Base-by-base conservation (phyloP, 2,888 invertebrate genomes). In the Drosophila bunnanda region DNA sequence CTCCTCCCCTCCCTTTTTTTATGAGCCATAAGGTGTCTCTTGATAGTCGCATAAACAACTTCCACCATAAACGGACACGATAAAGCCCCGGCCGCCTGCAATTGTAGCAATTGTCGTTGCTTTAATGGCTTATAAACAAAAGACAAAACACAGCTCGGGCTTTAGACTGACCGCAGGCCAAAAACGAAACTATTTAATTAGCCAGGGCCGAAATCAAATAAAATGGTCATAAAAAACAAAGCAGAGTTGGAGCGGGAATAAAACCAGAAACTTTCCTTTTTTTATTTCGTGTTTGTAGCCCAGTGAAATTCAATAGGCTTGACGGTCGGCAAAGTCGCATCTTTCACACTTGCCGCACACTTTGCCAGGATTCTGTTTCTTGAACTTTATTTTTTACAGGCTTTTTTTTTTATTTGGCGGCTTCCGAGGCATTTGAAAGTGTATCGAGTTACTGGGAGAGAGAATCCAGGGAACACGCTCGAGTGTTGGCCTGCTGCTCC, bases 301-400 rank as follows among this genome's bases (percentile, higher is more conserved):
- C 74, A 59, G 72, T 36, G 89, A 76, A 84, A 89, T 71, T 76
- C 25, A 79, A 88, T 88, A 89, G 79, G 77, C 44, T 73, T 89
- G 88, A 89, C 80, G 90, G 89, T 50, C 66, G 56, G 52, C 52
- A 48, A 56, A 30, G 64, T 46, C 71, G 87, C 75, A 83, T 84
- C 81, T 85, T 86, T 86, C 88, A 88, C 85, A 86, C 85, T 86
- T 86, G 89, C 88, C 85, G 87, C 89, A 89, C 88, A 86, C 84
- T 86, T 78, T 68, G 75, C 62, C 53, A 12, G 64, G 48, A 38
- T 69, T 74, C 66, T 57, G 44, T 65, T 66, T 75, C 67, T 53
- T 58, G 50, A 32, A 25, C 38, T 8, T 30, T 41, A 44, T 44
- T 44, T 32, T 53, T 59, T 54, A 32, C 38, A 30, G 36, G 25